Percentiles rank a stretch among this genome's conserved stretches.
Conservation (phyloP, 1,140 invertebrate genomes). For the Adelges cooleyi region DNA sequence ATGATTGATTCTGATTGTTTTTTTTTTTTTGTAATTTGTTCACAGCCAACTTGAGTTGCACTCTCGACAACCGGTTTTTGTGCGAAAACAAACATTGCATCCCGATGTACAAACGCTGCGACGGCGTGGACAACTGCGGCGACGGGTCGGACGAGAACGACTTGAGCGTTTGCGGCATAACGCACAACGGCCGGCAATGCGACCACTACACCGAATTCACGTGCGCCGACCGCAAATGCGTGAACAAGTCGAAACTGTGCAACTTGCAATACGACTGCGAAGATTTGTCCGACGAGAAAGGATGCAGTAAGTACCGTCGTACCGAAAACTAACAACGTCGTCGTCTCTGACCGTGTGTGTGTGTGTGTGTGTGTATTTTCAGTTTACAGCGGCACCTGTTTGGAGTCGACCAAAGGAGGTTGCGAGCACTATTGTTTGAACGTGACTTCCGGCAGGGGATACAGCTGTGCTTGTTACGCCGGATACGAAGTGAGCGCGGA, state of each 20-base stretch:
- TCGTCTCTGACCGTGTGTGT: too few relatives aligned
- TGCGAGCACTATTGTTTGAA: conserved; percentile 87
- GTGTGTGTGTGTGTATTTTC: too few relatives aligned
- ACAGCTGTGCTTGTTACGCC: conserved; percentile 81
- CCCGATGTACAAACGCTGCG: conserved; percentile 67
- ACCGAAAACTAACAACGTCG: too few relatives aligned
- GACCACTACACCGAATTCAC: conserved; percentile 64
- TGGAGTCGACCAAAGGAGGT: conserved; percentile 63
- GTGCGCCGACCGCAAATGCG: conserved; percentile 85
- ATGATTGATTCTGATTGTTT: too few relatives aligned
- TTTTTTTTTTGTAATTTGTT: not conserved
- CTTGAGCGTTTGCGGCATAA: conserved; percentile 67
- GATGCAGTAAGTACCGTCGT: conserved; percentile 62
- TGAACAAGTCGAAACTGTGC: conserved; percentile 67
- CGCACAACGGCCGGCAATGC: conserved; percentile 48
- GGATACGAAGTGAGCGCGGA: conserved; percentile 69
- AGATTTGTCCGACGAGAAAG: conserved; percentile 77
- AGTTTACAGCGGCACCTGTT: conserved; percentile 59
- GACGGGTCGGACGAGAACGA: conserved; percentile 90
- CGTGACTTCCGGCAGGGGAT: conserved; percentile 59
- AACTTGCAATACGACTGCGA: conserved; percentile 70
- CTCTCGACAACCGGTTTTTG: conserved; percentile 66
- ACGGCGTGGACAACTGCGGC: conserved; percentile 80
- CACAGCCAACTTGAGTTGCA: conserved; percentile 66
- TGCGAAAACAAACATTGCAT: conserved; percentile 83